phyloP scores from a whole-genome alignment of 2,113 vertebrate genomes.

The Hippocampus barbouri region DNA sequence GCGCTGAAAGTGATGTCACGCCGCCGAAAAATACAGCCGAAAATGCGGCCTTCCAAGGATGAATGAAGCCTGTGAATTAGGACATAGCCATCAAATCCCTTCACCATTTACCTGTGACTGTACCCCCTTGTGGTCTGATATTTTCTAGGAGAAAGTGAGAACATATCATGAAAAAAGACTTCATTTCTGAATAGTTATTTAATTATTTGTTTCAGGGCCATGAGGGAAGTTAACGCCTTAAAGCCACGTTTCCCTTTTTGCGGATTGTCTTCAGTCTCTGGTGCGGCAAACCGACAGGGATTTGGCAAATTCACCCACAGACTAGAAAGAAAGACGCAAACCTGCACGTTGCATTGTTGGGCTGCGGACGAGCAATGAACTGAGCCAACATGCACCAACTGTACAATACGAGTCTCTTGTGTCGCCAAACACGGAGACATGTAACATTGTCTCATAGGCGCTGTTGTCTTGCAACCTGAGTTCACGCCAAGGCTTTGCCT shows the following conservation, averaged over 20 bases:
- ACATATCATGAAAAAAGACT: background rate
- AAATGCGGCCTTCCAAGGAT: too few species aligned
- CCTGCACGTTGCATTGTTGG: slow-evolving; percentile 1
- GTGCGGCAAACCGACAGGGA: background rate
- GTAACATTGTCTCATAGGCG: background rate
- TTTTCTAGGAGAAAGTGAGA: background rate
- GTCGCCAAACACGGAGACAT: background rate
- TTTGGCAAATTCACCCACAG: slow-evolving; percentile 6
- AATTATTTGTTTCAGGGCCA: background rate
- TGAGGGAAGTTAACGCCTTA: slow-evolving; percentile 6
- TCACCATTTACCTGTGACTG: background rate
- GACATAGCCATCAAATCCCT: background rate
- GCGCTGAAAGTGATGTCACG: too few species aligned
- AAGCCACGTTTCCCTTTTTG: slow-evolving; percentile 2
- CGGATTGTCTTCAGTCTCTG: slow-evolving; percentile 5
- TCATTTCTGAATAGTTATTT: too few species aligned
- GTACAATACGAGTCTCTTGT: background rate
- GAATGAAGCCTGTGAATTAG: too few species aligned
- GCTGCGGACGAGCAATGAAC: background rate
- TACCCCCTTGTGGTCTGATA: background rate
- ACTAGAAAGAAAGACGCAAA: slow-evolving; percentile 10
- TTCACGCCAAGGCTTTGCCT: too few species aligned
- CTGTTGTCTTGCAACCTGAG: too few species aligned
- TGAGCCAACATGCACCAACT: background rate
- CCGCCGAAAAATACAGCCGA: too few species aligned